Percentiles rank a stretch among this genome's conserved stretches.
These are phyloP conservation scores for Drosophila willistoni DNA, from an alignment of 1,140 invertebrate species.

Conservation along the genomic window DNA sequence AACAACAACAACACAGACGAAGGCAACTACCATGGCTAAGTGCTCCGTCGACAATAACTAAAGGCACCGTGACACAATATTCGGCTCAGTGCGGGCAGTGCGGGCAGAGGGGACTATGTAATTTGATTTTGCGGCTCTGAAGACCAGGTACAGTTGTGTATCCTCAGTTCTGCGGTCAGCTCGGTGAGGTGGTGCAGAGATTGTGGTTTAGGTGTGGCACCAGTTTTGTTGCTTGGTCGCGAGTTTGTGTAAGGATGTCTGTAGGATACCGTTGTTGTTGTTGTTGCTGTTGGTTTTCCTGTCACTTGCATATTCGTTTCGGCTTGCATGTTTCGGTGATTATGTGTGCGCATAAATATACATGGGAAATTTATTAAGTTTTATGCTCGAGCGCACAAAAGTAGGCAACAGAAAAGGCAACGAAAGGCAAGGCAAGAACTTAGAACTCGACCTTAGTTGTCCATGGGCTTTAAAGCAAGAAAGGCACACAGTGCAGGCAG, in stretches of 20 bases:
- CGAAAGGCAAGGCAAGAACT: constrained; percentile 36
- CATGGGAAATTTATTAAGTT: constrained; percentile 74
- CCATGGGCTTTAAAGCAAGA: constrained; percentile 57
- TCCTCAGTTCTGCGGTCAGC: constrained; percentile 8
- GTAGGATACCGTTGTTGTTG: background rate
- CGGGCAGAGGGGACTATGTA: constrained; percentile 56
- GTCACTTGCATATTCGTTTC: constrained; percentile 47
- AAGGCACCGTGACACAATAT: background rate
- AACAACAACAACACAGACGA: background rate
- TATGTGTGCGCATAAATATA: constrained; percentile 79
- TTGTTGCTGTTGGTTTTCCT: constrained; percentile 16
- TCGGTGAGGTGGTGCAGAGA: background rate
- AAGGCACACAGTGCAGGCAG: no score
- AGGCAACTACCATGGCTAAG: constrained; percentile 38
- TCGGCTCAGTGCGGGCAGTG: background rate
- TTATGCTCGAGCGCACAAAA: constrained; percentile 60
- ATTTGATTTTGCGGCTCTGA: constrained; percentile 65
- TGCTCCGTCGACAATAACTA: constrained; percentile 8
- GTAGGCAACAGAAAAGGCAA: constrained; percentile 48
- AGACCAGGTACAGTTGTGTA: constrained; percentile 50
- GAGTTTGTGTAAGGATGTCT: constrained; percentile 25
- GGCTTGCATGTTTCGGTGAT: constrained; percentile 43
- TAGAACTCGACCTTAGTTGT: background rate
- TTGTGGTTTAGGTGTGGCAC: constrained; percentile 11
- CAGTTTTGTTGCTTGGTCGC: constrained; percentile 28